These are phyloP conservation scores for Felis catus DNA, from an alignment of 2,113 vertebrate species.

Conservation along the genomic window F.catus_Fca126_mat1.0 CM031419.1:545001-545500, in stretches of 20 bases:
- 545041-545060: too few relatives aligned
- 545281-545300: neutral
- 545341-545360: neutral
- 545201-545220: too few relatives aligned
- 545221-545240: neutral
- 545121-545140: fast-evolving
- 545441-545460: neutral
- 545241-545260: neutral
- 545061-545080: neutral
- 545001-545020: neutral
- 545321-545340: neutral
- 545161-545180: neutral
- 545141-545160: neutral
- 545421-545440: fast-evolving
- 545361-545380: too few relatives aligned
- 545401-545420: neutral
- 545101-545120: neutral
- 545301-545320: neutral
- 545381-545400: too few relatives aligned
- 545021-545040: neutral
- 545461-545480: neutral
- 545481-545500: neutral
- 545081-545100: neutral
- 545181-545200: neutral
- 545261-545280: neutral